phyloP scores from a whole-genome alignment of 2,888 invertebrate genomes.

The Eumacrocentrus americanus region DNA sequence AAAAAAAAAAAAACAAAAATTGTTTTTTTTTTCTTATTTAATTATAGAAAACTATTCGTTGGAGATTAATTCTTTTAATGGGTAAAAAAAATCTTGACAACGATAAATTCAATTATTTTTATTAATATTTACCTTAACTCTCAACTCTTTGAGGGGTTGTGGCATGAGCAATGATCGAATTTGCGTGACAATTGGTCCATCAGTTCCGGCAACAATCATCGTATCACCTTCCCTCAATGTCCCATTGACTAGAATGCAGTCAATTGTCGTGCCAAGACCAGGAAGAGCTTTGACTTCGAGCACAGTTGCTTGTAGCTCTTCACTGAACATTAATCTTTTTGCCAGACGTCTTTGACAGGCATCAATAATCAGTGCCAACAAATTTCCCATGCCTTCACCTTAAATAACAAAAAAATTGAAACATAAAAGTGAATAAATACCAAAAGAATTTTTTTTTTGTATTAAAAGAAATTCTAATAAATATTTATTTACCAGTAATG shows the following conservation, averaged over 20 bases:
- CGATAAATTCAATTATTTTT: slow-evolving; percentile 3
- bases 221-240: slow-evolving; percentile 92
- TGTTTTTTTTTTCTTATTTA: not conserved
- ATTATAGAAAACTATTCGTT: no score
- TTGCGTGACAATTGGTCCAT: slow-evolving; percentile 97
- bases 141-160: slow-evolving; percentile 94
- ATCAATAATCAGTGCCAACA: slow-evolving; percentile 91
- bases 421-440: not conserved
- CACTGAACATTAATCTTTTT: slow-evolving; percentile 88
- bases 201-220: slow-evolving; percentile 94
- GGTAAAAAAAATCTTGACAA: no score
- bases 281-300: slow-evolving; percentile 94
- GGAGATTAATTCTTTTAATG: no score
- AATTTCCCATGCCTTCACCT: slow-evolving; percentile 98
- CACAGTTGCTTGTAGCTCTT: slow-evolving; percentile 88
- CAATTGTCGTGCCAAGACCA: slow-evolving; percentile 97
- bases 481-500: slow-evolving; percentile 67
- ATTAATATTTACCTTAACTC: slow-evolving; percentile 79
- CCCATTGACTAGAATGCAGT: slow-evolving; percentile 98
- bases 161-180: slow-evolving; percentile 97
- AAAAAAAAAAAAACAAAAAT: slow-evolving; percentile 24
- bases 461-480: not conserved
- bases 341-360: slow-evolving; percentile 89
- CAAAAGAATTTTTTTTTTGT: not conserved
- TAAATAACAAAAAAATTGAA: slow-evolving; percentile 16